phyloP scores from a whole-genome alignment of 2,797 vertebrate genomes.

The Luscinia luscinia region DNA sequence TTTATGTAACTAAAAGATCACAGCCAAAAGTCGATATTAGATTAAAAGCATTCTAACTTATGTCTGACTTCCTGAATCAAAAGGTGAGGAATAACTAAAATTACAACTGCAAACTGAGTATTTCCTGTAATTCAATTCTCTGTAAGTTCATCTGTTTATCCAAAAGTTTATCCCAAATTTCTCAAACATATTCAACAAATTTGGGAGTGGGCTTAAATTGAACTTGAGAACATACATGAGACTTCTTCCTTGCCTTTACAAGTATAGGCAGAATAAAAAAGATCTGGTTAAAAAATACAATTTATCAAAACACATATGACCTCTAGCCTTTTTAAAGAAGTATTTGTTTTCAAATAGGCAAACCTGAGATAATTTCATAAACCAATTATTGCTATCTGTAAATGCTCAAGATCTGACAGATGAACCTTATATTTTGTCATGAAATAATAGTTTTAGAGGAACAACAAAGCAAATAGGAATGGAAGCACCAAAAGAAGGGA shows the following conservation, averaged over 20 bases:
- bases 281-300: background rate
- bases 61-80: background rate
- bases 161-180: background rate
- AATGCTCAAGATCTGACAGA: background rate
- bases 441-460: background rate
- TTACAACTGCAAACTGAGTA: background rate
- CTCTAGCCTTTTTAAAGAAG: background rate
- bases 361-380: background rate
- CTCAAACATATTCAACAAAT: background rate
- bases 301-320: background rate
- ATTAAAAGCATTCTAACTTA: background rate
- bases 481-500: background rate
- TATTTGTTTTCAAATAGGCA: background rate
- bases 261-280: background rate
- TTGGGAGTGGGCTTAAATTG: background rate
- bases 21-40: background rate
- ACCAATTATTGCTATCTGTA: background rate
- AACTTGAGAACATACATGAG: background rate
- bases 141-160: background rate
- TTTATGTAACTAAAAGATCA: background rate
- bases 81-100: constrained; percentile 20
- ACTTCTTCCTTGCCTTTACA: background rate
- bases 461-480: background rate
- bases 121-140: background rate
- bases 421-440: background rate